These are phyloP conservation scores for Amblyraja radiata DNA, from an alignment of 2,797 vertebrate species.

Conservation along the genomic window DNA sequence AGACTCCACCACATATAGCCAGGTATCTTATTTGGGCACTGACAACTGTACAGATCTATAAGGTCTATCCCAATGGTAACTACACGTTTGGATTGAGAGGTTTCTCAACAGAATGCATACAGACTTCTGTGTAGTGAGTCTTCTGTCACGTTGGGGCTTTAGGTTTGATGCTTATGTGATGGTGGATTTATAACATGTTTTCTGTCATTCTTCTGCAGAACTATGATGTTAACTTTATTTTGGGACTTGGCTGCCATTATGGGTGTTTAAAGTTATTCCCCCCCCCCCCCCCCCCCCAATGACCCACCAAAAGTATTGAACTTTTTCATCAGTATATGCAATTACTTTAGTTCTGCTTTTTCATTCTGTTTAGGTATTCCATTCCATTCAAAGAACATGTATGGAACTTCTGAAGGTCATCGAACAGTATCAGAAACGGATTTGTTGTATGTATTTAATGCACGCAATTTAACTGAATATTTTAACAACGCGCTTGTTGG, in stretches of 20 bases:
- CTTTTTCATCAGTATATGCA: background rate
- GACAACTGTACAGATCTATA: background rate
- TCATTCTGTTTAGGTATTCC: slow-evolving; percentile 74
- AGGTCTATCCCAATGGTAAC: background rate
- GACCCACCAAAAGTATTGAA: background rate
- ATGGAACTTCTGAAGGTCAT: slow-evolving; percentile 97
- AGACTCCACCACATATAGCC: no score
- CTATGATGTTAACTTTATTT: background rate
- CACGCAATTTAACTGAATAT: background rate
- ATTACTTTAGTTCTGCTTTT: background rate
- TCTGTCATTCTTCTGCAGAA: background rate
- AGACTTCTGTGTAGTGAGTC: background rate
- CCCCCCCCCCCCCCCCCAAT: no score
- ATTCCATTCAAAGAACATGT: slow-evolving; percentile 92
- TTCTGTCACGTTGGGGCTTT: background rate
- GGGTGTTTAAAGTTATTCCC: background rate
- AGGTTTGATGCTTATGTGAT: background rate
- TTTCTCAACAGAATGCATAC: background rate
- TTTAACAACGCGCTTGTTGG: background rate
- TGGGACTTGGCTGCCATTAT: background rate
- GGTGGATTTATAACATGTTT: background rate
- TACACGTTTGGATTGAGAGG: background rate
- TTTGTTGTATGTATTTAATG: slow-evolving; percentile 73
- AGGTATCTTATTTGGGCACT: background rate
- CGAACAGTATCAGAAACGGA: slow-evolving; percentile 90